These are phyloP conservation scores for Cerastoderma edule DNA, from an alignment of 2,888 invertebrate species.

Conservation along the genomic window DNA sequence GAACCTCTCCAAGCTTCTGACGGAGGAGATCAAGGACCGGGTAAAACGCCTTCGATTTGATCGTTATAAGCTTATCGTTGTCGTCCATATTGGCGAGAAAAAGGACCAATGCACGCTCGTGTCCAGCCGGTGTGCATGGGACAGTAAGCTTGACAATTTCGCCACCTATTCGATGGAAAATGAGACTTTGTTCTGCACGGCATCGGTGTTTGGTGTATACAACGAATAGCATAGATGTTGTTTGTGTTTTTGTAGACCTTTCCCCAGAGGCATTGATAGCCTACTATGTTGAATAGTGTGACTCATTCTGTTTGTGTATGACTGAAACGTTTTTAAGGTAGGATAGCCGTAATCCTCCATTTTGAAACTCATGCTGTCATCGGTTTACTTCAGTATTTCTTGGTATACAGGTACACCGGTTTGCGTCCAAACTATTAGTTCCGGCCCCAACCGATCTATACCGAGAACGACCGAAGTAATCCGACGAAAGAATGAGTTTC, in stretches of 20 bases:
- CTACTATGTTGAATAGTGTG: too few species aligned
- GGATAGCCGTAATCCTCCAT: neutral
- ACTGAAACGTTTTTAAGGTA: too few species aligned
- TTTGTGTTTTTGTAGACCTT: neutral
- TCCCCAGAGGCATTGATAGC: too few species aligned
- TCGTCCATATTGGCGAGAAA: conserved; percentile 69
- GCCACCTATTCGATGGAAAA: conserved; percentile 65
- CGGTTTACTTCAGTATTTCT: neutral
- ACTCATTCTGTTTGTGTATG: too few species aligned
- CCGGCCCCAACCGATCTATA: too few species aligned
- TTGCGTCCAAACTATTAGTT: too few species aligned
- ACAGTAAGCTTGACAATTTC: conserved; percentile 62
- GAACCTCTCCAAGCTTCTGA: conserved; percentile 65
- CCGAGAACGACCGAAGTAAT: too few species aligned
- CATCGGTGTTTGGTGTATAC: conserved; percentile 71
- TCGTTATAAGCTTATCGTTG: conserved; percentile 70
- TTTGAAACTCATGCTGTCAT: neutral
- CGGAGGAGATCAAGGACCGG: conserved; percentile 70
- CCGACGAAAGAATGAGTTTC: too few species aligned
- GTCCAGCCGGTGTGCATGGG: conserved; percentile 71
- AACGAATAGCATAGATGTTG: conserved; percentile 52
- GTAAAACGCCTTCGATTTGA: conserved; percentile 68
- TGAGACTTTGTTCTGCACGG: conserved; percentile 66
- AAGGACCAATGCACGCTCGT: conserved; percentile 64
- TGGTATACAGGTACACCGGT: too few species aligned